Percentiles rank a stretch among this genome's conserved stretches.
These are phyloP conservation scores for Bilobella aurantiaca DNA, from an alignment of 1,140 invertebrate species.

Conservation along the genomic window DNA sequence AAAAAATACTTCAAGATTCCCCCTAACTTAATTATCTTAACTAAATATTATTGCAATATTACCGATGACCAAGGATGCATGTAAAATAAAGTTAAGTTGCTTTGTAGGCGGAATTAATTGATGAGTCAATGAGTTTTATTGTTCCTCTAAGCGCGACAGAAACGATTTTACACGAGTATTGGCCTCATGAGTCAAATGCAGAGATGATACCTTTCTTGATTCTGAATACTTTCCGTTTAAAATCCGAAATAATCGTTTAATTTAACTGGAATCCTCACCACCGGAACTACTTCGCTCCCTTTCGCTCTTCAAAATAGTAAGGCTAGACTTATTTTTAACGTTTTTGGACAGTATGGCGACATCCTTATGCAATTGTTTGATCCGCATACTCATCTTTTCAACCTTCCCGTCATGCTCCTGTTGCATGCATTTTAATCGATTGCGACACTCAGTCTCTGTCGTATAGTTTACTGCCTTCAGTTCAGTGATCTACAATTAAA, in stretches of 20 bases:
- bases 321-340: slow-evolving; percentile 48
- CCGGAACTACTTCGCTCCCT: slow-evolving; percentile 14
- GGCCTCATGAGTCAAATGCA: no score
- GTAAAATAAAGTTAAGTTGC: no score
- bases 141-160: no score
- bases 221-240: no score
- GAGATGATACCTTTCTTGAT: no score
- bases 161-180: no score
- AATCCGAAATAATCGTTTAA: slow-evolving; percentile 8
- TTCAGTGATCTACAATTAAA: slow-evolving; percentile 67
- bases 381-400: slow-evolving; percentile 60
- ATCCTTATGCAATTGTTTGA: slow-evolving; percentile 67
- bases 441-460: slow-evolving; percentile 69
- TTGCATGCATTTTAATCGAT: slow-evolving; percentile 68
- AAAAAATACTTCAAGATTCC: no score
- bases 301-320: slow-evolving; percentile 21
- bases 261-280: slow-evolving; percentile 19
- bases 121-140: no score
- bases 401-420: slow-evolving; percentile 71
- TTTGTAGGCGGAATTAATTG: no score
- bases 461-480: slow-evolving; percentile 84
- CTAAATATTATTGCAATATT: no score
- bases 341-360: slow-evolving; percentile 71
- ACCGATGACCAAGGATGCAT: no score
- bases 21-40: no score